These are phyloP conservation scores for Rhea americana DNA, from an alignment of 2,113 vertebrate species.

Conservation along the genomic window DNA sequence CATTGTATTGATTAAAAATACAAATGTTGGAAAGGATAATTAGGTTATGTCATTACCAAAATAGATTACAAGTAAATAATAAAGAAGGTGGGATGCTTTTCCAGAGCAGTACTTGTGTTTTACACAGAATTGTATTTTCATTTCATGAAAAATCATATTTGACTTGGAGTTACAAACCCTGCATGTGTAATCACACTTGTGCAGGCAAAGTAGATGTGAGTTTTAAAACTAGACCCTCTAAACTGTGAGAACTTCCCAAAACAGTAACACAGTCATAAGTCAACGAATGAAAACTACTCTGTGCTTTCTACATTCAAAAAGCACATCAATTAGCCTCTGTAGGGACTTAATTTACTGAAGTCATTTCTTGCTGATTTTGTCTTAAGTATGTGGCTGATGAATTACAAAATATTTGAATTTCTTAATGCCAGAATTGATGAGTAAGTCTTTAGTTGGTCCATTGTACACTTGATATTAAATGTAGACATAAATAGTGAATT, in stretches of 20 bases:
- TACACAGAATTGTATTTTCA: not conserved
- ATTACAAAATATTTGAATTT: conserved; percentile 32
- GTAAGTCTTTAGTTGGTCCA: conserved; percentile 55
- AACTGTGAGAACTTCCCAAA: not conserved
- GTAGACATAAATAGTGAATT: conserved; percentile 65
- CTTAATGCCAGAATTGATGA: conserved; percentile 44
- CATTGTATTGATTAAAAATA: not conserved
- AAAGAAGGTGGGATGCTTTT: not conserved
- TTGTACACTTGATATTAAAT: conserved; percentile 64
- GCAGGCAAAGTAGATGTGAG: not conserved
- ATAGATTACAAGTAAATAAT: not conserved
- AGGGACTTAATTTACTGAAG: conserved; percentile 30
- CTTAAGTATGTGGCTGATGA: conserved; percentile 31
- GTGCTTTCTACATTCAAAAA: not conserved
- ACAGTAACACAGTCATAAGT: rapidly evolving
- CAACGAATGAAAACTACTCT: rapidly evolving
- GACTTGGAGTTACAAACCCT: not conserved
- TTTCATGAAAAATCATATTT: rapidly evolving
- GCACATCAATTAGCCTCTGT: not conserved
- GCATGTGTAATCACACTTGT: not conserved
- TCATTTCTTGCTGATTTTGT: conserved; percentile 44
- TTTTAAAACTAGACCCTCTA: not conserved
- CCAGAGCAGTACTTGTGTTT: not conserved
- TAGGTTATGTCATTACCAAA: not conserved
- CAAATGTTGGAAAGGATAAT: not conserved